Evolutionary conservation across 2,113 vertebrate genomes (phyloP), one percentile per base, ranked within the genome.

Genomic region (Phycodurus eques): DNA sequence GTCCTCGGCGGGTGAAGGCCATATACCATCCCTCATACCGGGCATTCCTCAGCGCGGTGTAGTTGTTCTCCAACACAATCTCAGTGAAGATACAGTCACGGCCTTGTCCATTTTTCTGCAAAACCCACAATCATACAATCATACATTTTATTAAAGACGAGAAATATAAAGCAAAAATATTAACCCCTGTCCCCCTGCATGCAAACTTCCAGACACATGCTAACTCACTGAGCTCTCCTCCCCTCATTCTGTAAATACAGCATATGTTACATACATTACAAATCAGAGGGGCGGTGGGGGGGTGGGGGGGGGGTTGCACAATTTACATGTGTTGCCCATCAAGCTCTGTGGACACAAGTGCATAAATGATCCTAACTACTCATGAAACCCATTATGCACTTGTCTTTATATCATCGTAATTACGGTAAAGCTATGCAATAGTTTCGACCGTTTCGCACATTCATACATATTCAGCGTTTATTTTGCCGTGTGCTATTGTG

Each of bases 41-140:
- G 81, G 94, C 96, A 1, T 98, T 99, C 92, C 95, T 95, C 81
- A 99, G 89, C 0, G 98, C 98, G 0, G 98, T 99, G 94, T 99
- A 99, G 92, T 99, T 99, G 90, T 99, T 99, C 93, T 99, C 98
- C 90, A 99, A 90, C 62, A 99, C 96, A 0, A 99, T 99, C 92
- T 99, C 98, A 0, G 96, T 96, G 92, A 99, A 99, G 72, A 99
- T 96, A 0, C 98, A 99, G 73, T 99, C 97, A 33, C 97, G 96
- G 74, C 96, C 95, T 64, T 95, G 96, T 68, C 98, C 98, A 0
- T 95, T 98, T 88, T 90, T 94, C 98, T 99, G 92, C 35, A 76
- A 11, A 3, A 74, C 31, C 78, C 4, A 73, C 39, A 75, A 53
- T 60, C 49, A 53, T 14, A 27, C 27, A 22, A 47, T 84, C 9